Evolutionary conservation across 2,888 invertebrate genomes (phyloP).

Genomic region (Dicranocentrus wangi): DNA sequence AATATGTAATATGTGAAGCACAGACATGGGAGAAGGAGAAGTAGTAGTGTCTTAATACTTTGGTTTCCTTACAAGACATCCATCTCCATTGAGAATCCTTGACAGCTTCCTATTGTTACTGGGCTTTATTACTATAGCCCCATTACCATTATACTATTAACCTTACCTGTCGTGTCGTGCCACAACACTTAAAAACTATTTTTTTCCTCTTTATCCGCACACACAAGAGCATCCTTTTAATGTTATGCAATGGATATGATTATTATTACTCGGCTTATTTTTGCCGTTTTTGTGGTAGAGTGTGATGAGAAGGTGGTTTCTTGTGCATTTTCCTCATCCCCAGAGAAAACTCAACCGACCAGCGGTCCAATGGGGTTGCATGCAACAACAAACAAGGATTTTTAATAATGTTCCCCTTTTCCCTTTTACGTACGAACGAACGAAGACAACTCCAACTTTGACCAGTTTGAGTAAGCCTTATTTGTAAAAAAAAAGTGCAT

Average conservation of each 20-base stretch:
- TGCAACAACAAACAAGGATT: not conserved
- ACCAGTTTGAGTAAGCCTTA: too few species aligned
- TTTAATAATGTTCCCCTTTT: constrained; percentile 6
- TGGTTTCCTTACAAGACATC: constrained; percentile 7
- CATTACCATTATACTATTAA: constrained; percentile 38
- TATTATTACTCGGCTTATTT: not conserved
- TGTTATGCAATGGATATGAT: not conserved
- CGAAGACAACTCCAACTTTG: not conserved
- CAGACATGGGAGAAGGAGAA: too few species aligned
- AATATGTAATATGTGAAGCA: too few species aligned
- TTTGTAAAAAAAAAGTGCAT: too few species aligned
- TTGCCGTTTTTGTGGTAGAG: not conserved
- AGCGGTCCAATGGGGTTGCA: not conserved
- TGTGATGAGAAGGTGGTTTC: not conserved
- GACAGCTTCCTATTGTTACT: constrained; percentile 29
- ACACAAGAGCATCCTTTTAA: not conserved
- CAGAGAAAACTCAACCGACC: not conserved
- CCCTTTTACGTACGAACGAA: not conserved
- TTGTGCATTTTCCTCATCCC: too few species aligned
- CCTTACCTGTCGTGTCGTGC: constrained; percentile 46
- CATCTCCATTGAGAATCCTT: constrained; percentile 18
- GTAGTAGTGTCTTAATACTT: too few species aligned
- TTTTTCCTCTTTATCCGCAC: constrained; percentile 4
- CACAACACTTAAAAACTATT: constrained; percentile 25
- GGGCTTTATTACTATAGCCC: not conserved